Evolutionary conservation across 1,140 invertebrate genomes (phyloP), one percentile per base, ranked within the genome.

Genomic region (Saccostrea glomerata): DNA sequence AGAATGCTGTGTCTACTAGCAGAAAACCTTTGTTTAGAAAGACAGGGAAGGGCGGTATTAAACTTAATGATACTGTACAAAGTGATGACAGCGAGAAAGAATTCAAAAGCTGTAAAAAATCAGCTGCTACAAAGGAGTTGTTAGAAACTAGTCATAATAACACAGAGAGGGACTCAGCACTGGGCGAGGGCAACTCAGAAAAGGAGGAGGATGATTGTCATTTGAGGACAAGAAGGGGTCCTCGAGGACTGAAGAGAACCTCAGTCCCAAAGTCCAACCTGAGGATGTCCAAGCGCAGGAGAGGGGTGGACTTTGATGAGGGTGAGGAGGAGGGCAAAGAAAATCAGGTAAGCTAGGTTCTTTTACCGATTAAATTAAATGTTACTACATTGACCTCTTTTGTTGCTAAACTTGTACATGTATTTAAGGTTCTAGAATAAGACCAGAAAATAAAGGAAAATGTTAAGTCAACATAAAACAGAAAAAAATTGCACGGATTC

Each of bases 281-380:
- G 12, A 87, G 47, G 40, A 40, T 47, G 47, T 47, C 36, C 13
- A 91, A 91, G 82, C 82, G 86, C 11, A 23, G 55, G 11, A 90
- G 82, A 87, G 90, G 90, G n/a, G 87, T 91, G 17, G 87, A 91
- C 20, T 91, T 91, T 56, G 55, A 90, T 17, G 89, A 90, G 36
- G 85, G 82, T 15, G 56, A 82, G 13, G 89, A 91, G 12, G 77
- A 86, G 30, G 36, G 70, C 54, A 86, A 87, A 17, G 77, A 85
- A 82, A 88, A 88, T 56, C n/a, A 82, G 63, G 87, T 88, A 83
- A n/a, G n/a, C n/a, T n/a, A n/a, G n/a, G n/a, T 47, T 47, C 9
- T 47, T 7, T 3, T 1, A 47, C 47, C 2, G 47, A 6, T 47
- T 47, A 0, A 6, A 6, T 9, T 47, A 47, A 47, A 47, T 2